phyloP scores from a whole-genome alignment of 1,140 invertebrate species.

The Drosophila kohkoa region DNA sequence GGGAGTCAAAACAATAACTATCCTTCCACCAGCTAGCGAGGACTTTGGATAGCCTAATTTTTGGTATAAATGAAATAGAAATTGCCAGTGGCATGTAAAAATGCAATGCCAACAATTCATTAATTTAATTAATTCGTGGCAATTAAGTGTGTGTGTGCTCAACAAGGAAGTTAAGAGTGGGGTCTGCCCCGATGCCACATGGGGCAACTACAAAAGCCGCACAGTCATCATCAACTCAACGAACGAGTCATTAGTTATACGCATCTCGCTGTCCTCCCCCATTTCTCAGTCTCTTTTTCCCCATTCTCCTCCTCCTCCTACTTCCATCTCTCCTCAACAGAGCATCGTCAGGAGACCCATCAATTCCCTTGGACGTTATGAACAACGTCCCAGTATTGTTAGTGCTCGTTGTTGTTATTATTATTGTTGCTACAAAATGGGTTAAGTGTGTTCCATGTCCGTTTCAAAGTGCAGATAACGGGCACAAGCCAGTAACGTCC shows the following conservation, averaged over 20 bases:
- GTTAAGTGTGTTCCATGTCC: conserved; percentile 44
- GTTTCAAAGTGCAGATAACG: conserved; percentile 32
- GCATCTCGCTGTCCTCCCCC: conserved; percentile 1
- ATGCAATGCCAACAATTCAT: conserved; percentile 75
- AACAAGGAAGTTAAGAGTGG: background rate
- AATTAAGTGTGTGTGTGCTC: conserved; percentile 65
- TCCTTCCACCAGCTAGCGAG: no score
- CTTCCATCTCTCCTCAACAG: conserved; percentile 1
- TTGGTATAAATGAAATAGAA: conserved; percentile 53
- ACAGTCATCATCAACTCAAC: conserved; percentile 71
- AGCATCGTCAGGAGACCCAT: conserved; percentile 33
- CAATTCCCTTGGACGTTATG: conserved; percentile 39
- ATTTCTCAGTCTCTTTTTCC: background rate
- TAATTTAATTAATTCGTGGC: conserved; percentile 81
- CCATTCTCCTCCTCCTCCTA: background rate
- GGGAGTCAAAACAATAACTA: no score
- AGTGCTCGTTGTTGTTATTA: conserved; percentile 14
- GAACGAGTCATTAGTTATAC: conserved; percentile 62
- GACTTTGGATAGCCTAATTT: conserved; percentile 48
- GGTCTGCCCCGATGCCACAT: conserved; percentile 21
- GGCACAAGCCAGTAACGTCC: conserved; percentile 1
- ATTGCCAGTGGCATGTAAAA: conserved; percentile 45
- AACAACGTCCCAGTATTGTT: conserved; percentile 17
- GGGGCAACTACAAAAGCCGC: conserved; percentile 41
- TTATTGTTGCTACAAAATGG: conserved; percentile 36